Evolutionary conservation across 2,113 vertebrate genomes (phyloP), one percentile per base, ranked within the genome.

Genomic region (Boulengeromyrus knoepffleri): DNA sequence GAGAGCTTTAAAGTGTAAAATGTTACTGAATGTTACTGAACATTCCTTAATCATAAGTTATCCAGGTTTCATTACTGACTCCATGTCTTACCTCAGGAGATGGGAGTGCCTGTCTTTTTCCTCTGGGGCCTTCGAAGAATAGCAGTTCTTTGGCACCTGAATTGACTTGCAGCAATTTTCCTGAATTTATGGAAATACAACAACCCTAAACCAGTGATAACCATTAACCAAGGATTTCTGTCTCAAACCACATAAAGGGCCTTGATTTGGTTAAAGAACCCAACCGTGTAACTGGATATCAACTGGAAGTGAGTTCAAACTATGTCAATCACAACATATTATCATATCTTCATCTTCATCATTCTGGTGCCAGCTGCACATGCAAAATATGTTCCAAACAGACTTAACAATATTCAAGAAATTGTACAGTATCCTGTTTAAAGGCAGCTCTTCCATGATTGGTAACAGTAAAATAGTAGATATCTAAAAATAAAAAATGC

Each of bases 41-140:
- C 2, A n/a, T n/a, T n/a, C 56, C 56, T 31, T 70, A 31, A 31
- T 0, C 27, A 12, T 0, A 70, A 3, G 10, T 31, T 31, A 1
- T 31, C n/a, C n/a, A 31, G 62, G n/a, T 70, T 70, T 70, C 62
- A 66, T 10, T 3, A 62, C 56, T 9, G 56, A n/a, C 56, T 62
- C 56, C 2, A 3, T n/a, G 27, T 70, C 88, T n/a, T 95, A 97
- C 97, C 96, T 98, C 97, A 74, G 95, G 92, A 89, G 95, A 93
- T 94, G 96, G 96, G 94, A 97, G 97, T 90, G 96, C 92, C 88
- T 97, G 97, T 86, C 96, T 95, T 92, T 96, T 97, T 92, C 99
- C 99, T 94, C 99, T 96, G 0, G 99, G 98, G 70, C 98, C 98
- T 96, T 99, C 99, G 91, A 98, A 99, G 96, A 99, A 99, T 0